Conservation (phyloP, 2,888 invertebrate species). For the Lissonota sp. region DNA sequence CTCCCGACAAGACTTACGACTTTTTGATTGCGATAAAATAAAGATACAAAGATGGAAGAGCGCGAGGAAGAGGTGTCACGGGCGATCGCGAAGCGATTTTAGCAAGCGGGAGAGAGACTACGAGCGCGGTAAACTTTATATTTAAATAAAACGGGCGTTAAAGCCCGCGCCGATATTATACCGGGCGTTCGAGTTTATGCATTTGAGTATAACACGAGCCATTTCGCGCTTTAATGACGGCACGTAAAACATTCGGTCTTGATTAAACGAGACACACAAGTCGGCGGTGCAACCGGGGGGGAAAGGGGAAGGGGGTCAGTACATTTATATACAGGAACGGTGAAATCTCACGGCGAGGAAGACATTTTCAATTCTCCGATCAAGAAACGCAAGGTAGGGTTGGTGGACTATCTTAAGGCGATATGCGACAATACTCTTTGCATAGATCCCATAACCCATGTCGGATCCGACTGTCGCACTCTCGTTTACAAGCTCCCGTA, state of each 20-base stretch:
- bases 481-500: constrained; percentile 33
- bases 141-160: constrained; percentile 82
- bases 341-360: constrained; percentile 22
- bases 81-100: no score
- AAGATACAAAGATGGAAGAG: neutral
- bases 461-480: constrained; percentile 48
- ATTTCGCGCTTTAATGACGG: constrained; percentile 81
- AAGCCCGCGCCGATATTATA: constrained; percentile 79
- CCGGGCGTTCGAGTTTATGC: constrained; percentile 80
- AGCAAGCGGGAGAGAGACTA: constrained; percentile 55
- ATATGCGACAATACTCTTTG: constrained; percentile 34
- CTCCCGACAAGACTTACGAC: no score
- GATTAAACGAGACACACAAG: constrained; percentile 78
- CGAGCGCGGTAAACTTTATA: constrained; percentile 75
- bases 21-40: neutral
- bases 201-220: constrained; percentile 81
- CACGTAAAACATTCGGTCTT: constrained; percentile 82
- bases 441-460: constrained; percentile 49
- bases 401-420: neutral
- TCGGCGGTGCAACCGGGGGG: constrained; percentile 13
- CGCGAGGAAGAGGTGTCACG: neutral
- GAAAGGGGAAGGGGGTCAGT: neutral
- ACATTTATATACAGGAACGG: neutral
- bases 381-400: neutral
- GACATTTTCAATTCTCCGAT: constrained; percentile 37